Evolutionary conservation across 2,888 invertebrate species (phyloP), one percentile per base, ranked within the genome.

Genomic region (Orthosia cruda): DNA sequence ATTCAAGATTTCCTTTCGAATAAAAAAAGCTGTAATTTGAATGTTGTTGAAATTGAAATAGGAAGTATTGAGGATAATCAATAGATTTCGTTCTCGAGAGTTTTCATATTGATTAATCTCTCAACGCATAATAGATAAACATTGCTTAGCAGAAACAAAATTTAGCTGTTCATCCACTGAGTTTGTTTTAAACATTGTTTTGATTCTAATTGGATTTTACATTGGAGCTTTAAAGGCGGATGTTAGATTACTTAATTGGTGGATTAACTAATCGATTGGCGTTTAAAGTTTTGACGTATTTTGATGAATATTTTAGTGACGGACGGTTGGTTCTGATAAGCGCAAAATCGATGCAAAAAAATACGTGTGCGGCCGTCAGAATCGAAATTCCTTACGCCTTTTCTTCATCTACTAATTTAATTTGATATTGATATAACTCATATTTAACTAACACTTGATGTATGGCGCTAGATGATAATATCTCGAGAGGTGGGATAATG

Each of bases 41-140:
- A 47, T 54, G 58, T 55, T 55, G 23, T 54, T 59, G n/a, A 59
- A 81, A 64, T 68, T 52, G 23, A 50, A 15, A 57, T 32, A 62
- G 58, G 26, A 63, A 80, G 18, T n/a, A 4, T 7, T 4, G 20
- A 13, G 18, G 26, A 47, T 59, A 67, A 67, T n/a, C n/a, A n/a
- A 78, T 74, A 78, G 66, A 63, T 80, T 74, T 32, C 45, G 26
- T 13, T 23, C 18, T 40, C 13, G 0, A 66, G 9, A 50, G 45
- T 59, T 65, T 26, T 45, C 47, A 13, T 15, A 26, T 64, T 40
- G 50, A 58, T 40, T 47, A 71, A n/a, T 32, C 7, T 71, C 23
- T 23, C 23, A 49, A 20, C 20, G 13, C 16, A 47, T 12, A 57
- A 49, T 59, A 18, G 58, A 40, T 61, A 5, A 63, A 63, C 50